phyloP scores from a whole-genome alignment of 2,888 invertebrate genomes.

The Philonicus albiceps region DNA sequence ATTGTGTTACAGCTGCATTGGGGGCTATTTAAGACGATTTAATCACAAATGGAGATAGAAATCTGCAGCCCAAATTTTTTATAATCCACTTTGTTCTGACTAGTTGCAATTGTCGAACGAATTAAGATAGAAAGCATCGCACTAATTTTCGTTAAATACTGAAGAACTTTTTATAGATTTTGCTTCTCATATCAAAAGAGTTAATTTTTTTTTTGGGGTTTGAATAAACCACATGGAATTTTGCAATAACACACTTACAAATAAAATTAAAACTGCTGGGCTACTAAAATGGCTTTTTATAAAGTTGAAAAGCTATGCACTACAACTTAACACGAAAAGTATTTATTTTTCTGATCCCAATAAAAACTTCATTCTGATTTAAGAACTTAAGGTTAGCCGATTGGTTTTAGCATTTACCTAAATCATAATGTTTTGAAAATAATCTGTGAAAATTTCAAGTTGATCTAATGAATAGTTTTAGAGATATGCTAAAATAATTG shows the following conservation, averaged over 20 bases:
- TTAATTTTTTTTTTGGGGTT: not conserved
- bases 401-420: no score
- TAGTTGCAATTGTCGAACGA: not conserved
- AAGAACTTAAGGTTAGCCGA: no score
- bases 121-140: not conserved
- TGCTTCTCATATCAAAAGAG: not conserved
- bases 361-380: no score
- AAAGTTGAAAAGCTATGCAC: no score
- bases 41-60: not conserved
- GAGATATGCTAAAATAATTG: no score
- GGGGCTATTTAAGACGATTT: not conserved
- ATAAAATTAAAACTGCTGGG: not conserved
- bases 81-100: not conserved
- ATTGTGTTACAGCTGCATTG: not conserved
- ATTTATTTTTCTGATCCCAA: no score
- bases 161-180: not conserved
- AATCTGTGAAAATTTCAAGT: no score
- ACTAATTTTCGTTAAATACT: not conserved
- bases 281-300: no score
- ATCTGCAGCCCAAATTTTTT: not conserved
- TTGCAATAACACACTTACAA: not conserved
- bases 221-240: not conserved
- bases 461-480: no score
- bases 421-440: no score
- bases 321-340: no score